Evolutionary conservation across 2,113 vertebrate genomes (phyloP), one percentile per base, ranked within the genome.

Genomic region (Uria aalge): DNA sequence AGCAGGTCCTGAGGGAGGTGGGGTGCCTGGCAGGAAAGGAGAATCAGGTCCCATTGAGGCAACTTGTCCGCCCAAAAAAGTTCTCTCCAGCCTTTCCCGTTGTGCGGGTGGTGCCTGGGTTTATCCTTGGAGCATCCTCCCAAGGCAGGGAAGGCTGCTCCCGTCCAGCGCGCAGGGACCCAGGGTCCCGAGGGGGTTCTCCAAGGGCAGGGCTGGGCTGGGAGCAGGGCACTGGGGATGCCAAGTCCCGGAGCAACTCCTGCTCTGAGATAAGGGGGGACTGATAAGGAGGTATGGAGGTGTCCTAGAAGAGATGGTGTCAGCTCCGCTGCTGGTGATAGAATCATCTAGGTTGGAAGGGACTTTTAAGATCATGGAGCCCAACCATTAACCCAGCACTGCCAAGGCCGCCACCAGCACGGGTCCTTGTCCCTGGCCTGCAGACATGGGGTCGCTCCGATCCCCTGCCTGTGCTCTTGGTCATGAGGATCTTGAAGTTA

Each of bases 231-330:
- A 68, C 7, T 26, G 3, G 75, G 23, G 62, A 67, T 15, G 41
- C 19, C 0, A 0, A 40, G 17, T 32, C n/a, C 47, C 0, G 1
- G 47, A 26, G 64, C 0, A 0, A 34, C 16, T 56, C 45, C 55
- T 29, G 19, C 45, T 63, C 41, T 26, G 32, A 7, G 43, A 20
- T 36, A 6, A 68, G 15, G 12, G 15, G 18, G 60, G 15, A 11
- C 24, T 66, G 69, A 7, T 24, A 18, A n/a, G 38, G 82, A 76
- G 74, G 22, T 30, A 0, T 55, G 17, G 48, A 56, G 30, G 11
- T 45, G n/a, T 45, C 38, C 55, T 47, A 17, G 53, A 29, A 29
- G 82, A 40, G 72, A 5, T 10, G 24, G 14, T 41, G 26, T 27
- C 40, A 14, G 38, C 45, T 60, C 45, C 4, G 1, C 40, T 41